A percentile compares a stretch with the other conserved stretches of the same genome.
Evolutionary conservation across 2,797 vertebrate species (phyloP).

Genomic region (Eulemur albifrons): DNA sequence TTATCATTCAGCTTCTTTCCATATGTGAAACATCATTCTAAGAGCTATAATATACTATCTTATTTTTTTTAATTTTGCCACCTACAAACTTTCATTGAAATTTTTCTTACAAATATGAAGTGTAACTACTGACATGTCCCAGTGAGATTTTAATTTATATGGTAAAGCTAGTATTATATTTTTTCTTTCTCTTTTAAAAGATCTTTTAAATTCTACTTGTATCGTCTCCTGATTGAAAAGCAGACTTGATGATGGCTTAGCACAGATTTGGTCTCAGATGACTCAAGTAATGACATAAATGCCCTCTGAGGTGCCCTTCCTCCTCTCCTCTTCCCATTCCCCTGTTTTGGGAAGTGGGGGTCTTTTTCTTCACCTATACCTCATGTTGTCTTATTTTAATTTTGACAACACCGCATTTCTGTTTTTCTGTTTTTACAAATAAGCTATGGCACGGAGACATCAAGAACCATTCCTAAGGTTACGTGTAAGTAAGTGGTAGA

Average conservation of each 20-base stretch:
- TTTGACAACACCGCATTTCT: neutral
- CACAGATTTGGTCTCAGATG: neutral
- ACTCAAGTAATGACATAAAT: neutral
- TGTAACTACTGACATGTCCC: conserved; percentile 39
- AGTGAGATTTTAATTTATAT: conserved; percentile 60
- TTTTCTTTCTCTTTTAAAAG: neutral
- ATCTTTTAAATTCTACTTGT: neutral
- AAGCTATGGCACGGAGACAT: neutral
- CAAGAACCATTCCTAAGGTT: neutral
- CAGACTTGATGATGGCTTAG: neutral
- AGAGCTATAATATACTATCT: neutral
- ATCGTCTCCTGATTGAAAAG: neutral
- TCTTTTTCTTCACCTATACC: neutral
- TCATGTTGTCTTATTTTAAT: neutral
- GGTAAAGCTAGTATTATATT: neutral
- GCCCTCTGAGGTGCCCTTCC: neutral
- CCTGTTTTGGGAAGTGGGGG: neutral
- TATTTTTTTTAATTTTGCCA: neutral
- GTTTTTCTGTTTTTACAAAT: neutral
- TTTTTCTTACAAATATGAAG: conserved; percentile 30
- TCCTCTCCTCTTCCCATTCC: neutral
- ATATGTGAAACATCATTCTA: neutral
- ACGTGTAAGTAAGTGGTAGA: neutral
- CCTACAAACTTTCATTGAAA: conserved; percentile 55
- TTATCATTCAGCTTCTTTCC: neutral